Conservation (phyloP, 2,113 vertebrate species). For the Protobothrops flavoviridis region DNA sequence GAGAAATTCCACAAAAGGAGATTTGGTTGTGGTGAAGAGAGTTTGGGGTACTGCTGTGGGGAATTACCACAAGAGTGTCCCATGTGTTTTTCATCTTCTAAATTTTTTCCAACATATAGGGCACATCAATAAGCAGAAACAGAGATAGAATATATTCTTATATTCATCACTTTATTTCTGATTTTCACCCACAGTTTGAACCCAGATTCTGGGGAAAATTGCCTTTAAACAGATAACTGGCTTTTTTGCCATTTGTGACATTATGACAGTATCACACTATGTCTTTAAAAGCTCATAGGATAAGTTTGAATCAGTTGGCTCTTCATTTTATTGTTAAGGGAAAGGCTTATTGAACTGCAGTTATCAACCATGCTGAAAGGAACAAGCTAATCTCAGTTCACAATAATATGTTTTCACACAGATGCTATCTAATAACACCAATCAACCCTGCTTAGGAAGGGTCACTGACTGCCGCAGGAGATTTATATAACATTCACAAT, state of each 20-base stretch:
- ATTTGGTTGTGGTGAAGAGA: background rate
- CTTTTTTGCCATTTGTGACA: slow-evolving; percentile 30
- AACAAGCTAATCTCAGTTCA: slow-evolving; percentile 13
- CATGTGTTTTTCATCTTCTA: background rate
- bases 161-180: slow-evolving; percentile 1
- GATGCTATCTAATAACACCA: slow-evolving; percentile 31
- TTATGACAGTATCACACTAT: slow-evolving; percentile 30
- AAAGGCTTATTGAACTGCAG: slow-evolving; percentile 9
- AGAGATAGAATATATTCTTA: background rate
- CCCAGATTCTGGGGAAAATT: background rate
- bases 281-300: slow-evolving; percentile 4
- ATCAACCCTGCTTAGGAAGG: slow-evolving; percentile 34
- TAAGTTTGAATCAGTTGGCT: slow-evolving; percentile 18
- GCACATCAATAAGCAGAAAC: background rate
- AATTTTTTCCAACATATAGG: background rate
- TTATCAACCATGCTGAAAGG: slow-evolving; percentile 4
- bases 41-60: background rate
- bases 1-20: background rate
- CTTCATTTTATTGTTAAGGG: slow-evolving; percentile 35
- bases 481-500: background rate
- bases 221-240: slow-evolving; percentile 6
- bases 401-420: background rate
- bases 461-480: slow-evolving; percentile 29
- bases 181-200: slow-evolving; percentile 16
- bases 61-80: background rate